Evolutionary conservation across 2,888 invertebrate genomes (phyloP), one percentile per base, ranked within the genome.

Genomic region (Sphecodes monilicornis): DNA sequence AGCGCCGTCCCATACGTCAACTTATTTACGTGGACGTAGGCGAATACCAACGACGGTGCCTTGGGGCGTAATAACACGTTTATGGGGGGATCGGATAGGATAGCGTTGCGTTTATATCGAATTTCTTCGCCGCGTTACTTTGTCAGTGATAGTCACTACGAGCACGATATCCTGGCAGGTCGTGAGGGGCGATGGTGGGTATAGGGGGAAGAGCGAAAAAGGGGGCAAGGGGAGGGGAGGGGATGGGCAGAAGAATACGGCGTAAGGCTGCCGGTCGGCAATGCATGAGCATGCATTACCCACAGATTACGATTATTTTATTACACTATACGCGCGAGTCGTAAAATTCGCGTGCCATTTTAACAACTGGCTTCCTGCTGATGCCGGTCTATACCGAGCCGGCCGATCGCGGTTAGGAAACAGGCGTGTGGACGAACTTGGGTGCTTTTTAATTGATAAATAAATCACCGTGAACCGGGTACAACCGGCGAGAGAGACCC

Each of bases 251-350:
- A 57, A 39, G 88, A 60, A 78, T 72, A 78, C 71, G 82, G 78
- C 75, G 84, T 69, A 82, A 80, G 90, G 88, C 90, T 90, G 89
- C 83, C 82, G 89, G 80, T 87, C 82, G 90, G 88, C 87, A 84
- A 89, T 90, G 81, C 86, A 87, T 71, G 79, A 84, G 90, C 84
- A 84, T 81, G 90, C 87, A 90, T 90, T 89, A 86, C 74, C 89
- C 89, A 89, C 87, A 90, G 90, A 90, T 90, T 90, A 90, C 88
- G 90, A 90, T 90, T 90, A 90, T 90, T 90, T 90, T 90, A 90
- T 90, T 87, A 89, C 90, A 83, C 86, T 86, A 83, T 87, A 87
- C 86, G 87, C 89, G 89, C 82, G 80, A 90, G 90, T 90, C 90
- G 87, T 90, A 90, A 90, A 90, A 89, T 86, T 90, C 86, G 79